Percentiles rank a stretch among this genome's conserved stretches.
Evolutionary conservation across 2,113 vertebrate species (phyloP).

Genomic region (Euleptes europaea): DNA sequence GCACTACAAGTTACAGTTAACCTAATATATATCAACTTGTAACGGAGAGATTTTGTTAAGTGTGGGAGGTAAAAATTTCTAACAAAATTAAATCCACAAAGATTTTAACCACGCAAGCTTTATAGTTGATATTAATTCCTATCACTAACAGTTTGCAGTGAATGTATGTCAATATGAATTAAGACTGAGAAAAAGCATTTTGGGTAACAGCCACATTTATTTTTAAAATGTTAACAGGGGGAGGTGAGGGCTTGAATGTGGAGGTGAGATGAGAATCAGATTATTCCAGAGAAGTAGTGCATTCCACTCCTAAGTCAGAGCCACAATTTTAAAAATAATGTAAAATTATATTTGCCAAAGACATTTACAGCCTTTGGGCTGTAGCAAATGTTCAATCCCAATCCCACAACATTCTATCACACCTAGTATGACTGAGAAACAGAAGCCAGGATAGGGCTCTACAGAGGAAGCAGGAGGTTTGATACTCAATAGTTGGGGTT

Average conservation of each 20-base stretch:
- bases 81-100: background rate
- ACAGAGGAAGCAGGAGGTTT: too few species aligned
- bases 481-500: background rate
- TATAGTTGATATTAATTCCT: constrained; percentile 23
- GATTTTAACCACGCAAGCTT: background rate
- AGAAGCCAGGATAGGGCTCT: background rate
- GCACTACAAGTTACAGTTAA: background rate
- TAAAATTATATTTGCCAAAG: background rate
- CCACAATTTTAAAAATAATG: background rate
- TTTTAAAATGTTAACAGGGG: background rate
- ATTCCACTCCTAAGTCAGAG: background rate
- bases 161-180: background rate
- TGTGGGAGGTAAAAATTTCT: background rate
- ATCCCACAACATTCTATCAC: background rate
- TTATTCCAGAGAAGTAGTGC: background rate
- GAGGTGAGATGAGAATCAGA: background rate
- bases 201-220: background rate
- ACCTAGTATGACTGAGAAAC: background rate
- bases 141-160: background rate
- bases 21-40: background rate
- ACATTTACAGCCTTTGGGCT: background rate
- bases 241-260: background rate
- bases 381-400: background rate
- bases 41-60: background rate
- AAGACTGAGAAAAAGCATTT: background rate